phyloP scores from a whole-genome alignment of 2,888 invertebrate species.

The Acronicta leporina region DNA sequence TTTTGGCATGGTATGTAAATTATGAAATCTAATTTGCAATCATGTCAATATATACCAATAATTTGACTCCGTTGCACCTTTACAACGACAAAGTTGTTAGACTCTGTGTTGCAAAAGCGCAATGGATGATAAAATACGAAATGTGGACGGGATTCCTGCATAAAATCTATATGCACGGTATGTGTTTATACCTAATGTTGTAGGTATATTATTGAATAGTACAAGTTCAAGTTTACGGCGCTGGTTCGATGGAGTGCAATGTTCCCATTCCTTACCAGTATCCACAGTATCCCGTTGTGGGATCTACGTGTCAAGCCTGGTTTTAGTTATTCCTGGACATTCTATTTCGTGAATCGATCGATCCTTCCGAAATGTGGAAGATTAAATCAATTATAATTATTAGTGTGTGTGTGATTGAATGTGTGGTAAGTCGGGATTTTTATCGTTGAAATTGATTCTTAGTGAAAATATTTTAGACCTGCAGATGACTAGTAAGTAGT shows the following conservation, averaged over 20 bases:
- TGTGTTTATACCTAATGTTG: conserved; percentile 13
- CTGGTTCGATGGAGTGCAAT: conserved; percentile 70
- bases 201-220: conserved; percentile 57
- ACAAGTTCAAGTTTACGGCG: conserved; percentile 56
- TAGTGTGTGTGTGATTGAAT: conserved; percentile 21
- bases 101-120: neutral
- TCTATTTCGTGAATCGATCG: neutral
- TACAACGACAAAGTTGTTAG: neutral
- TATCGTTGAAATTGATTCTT: no score
- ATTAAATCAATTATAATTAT: conserved; percentile 44
- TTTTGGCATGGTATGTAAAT: no score
- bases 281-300: conserved; percentile 65
- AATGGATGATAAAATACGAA: conserved; percentile 4
- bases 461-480: no score
- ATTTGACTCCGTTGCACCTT: conserved; percentile 2
- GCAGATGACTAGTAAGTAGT: no score
- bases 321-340: conserved; percentile 14
- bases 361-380: conserved; percentile 41
- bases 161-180: conserved; percentile 7
- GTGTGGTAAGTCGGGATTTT: conserved; percentile 48
- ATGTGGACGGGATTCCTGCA: neutral
- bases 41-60: neutral
- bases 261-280: conserved; percentile 69
- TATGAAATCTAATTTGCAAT: neutral
- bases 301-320: conserved; percentile 53